These are phyloP conservation scores for Ptychoptera contaminata DNA, from an alignment of 2,888 invertebrate genomes.

Conservation along the genomic window DNA sequence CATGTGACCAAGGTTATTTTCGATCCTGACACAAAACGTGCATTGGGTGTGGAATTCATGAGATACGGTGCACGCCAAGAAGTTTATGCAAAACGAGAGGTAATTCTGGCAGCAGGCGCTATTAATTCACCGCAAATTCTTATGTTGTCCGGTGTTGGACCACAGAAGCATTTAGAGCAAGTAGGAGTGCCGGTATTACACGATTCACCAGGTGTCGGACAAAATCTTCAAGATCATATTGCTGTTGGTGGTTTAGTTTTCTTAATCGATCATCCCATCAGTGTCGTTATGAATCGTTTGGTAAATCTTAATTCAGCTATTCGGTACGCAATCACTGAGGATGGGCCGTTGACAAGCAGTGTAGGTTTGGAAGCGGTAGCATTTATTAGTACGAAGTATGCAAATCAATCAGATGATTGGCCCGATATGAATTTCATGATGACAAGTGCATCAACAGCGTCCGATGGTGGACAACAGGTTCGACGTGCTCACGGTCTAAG, in stretches of 20 bases:
- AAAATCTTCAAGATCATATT: conserved; percentile 80
- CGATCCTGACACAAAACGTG: conserved; percentile 51
- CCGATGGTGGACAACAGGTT: conserved; percentile 70
- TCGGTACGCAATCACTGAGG: conserved; percentile 69
- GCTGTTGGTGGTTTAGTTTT: conserved; percentile 74
- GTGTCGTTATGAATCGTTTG: conserved; percentile 62
- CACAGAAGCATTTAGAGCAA: conserved; percentile 51
- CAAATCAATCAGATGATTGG: conserved; percentile 75
- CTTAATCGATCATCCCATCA: conserved; percentile 62
- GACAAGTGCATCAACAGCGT: conserved; percentile 64
- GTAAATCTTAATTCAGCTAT: conserved; percentile 72
- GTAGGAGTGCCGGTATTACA: conserved; percentile 57
- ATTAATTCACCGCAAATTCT: conserved; percentile 83
- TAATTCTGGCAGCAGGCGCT: conserved; percentile 52
- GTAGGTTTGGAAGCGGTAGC: conserved; percentile 77
- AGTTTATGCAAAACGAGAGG: conserved; percentile 27
- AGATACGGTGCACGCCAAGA: conserved; percentile 39
- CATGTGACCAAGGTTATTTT: conserved; percentile 66
- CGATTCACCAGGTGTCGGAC: conserved; percentile 69
- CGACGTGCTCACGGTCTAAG: conserved; percentile 67
- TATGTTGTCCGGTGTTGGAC: conserved; percentile 80
- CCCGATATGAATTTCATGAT: conserved; percentile 87
- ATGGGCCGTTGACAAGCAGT: conserved; percentile 74
- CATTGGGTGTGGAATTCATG: conserved; percentile 66
- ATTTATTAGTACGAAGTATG: conserved; percentile 78